Evolutionary conservation across 2,113 vertebrate genomes (phyloP).

Genomic region (Plecotus auritus): DNA sequence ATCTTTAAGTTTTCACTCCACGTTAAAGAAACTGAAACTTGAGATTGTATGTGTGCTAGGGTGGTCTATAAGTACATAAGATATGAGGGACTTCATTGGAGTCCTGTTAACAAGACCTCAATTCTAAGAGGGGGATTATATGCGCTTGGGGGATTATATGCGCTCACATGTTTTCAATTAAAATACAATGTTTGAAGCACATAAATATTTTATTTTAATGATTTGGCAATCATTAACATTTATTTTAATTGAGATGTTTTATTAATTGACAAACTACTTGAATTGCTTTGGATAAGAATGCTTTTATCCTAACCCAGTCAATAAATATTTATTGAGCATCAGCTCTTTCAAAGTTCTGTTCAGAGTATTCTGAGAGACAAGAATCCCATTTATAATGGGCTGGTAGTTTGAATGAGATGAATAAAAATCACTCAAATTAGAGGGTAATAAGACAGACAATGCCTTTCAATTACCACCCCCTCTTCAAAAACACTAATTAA

Average conservation of each 20-base stretch:
- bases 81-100: background rate
- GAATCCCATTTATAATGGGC: background rate
- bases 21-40: background rate
- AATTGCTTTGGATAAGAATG: background rate
- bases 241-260: background rate
- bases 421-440: background rate
- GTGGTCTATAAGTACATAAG: background rate
- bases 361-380: background rate
- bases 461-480: background rate
- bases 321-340: background rate
- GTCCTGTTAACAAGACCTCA: background rate
- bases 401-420: background rate
- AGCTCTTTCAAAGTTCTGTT: background rate
- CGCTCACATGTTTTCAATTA: background rate
- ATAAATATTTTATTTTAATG: slow-evolving; percentile 6
- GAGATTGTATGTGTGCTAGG: background rate
- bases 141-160: background rate
- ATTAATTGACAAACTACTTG: background rate
- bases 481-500: background rate
- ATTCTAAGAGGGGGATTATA: background rate
- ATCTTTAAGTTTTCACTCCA: background rate
- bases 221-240: background rate
- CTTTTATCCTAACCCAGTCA: background rate
- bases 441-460: background rate
- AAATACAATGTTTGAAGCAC: background rate